Percentiles rank a stretch among this genome's conserved stretches.
These are phyloP conservation scores for Meriones psammophilus DNA, from an alignment of 2,797 vertebrate species.

Conservation along the genomic window DNA sequence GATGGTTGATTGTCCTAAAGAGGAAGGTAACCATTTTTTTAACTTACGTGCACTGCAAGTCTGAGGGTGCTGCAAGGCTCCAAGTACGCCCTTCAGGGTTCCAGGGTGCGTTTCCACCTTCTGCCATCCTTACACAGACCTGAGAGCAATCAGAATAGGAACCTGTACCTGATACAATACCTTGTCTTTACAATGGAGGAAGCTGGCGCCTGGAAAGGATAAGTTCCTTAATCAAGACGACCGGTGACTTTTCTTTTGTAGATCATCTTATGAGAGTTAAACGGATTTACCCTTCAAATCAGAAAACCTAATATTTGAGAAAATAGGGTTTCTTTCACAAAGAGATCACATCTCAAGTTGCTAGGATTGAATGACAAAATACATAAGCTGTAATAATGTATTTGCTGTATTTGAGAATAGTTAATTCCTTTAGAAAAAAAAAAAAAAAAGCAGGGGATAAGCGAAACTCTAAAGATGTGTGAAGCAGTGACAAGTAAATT, in stretches of 20 bases:
- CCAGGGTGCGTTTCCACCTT: not conserved
- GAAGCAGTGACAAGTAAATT: constrained; percentile 3
- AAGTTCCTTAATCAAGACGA: not conserved
- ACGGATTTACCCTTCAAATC: not conserved
- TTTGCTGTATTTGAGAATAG: not conserved
- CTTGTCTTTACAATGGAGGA: not conserved
- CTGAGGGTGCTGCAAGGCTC: not conserved
- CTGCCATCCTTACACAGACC: not conserved
- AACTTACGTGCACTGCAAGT: not conserved
- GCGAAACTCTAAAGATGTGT: not conserved
- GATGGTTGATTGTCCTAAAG: not conserved
- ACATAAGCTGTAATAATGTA: not conserved
- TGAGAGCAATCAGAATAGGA: not conserved
- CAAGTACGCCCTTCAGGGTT: not conserved
- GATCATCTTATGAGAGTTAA: not conserved
- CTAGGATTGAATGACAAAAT: not conserved
- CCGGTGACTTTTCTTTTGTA: not conserved
- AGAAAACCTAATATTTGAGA: not conserved
- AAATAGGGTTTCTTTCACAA: not conserved
- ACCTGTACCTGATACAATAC: not conserved
- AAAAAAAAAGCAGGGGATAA: not conserved
- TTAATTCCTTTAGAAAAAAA: constrained; percentile 36
- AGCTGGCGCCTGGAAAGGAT: not conserved
- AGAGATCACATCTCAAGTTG: constrained; percentile 13
- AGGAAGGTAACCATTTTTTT: not conserved